Percentiles rank a stretch among this genome's conserved stretches.
These are phyloP conservation scores for Callithrix jacchus DNA, from an alignment of 2,113 vertebrate genomes.

Conservation along the genomic window DNA sequence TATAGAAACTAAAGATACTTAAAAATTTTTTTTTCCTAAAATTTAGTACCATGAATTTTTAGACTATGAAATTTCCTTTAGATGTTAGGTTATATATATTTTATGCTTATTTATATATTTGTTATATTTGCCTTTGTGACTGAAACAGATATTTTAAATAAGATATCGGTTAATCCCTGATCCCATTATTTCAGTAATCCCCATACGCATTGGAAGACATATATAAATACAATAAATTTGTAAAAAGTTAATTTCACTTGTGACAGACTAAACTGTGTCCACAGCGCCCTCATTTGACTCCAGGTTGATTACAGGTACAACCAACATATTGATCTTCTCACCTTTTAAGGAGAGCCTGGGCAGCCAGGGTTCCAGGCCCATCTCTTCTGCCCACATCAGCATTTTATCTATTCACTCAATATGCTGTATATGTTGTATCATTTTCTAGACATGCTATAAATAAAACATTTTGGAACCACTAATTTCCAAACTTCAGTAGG, in stretches of 20 bases:
- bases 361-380: neutral
- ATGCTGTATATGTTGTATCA: neutral
- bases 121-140: neutral
- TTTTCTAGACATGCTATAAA: neutral
- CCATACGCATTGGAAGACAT: neutral
- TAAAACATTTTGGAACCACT: neutral
- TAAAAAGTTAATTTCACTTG: neutral
- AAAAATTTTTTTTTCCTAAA: neutral
- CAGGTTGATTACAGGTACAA: neutral
- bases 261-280: neutral
- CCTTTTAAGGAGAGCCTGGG: fast-evolving
- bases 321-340: neutral
- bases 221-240: neutral
- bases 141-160: neutral
- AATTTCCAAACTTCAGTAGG: neutral
- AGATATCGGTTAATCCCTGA: neutral
- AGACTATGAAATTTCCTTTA: neutral
- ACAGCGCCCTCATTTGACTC: neutral
- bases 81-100: neutral
- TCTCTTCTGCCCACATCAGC: neutral
- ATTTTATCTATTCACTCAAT: neutral
- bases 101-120: neutral
- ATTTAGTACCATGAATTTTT: neutral
- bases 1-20: neutral
- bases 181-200: neutral